Conservation (phyloP, 23 tunicate genomes). For the Oikopleura dioica region DNA sequence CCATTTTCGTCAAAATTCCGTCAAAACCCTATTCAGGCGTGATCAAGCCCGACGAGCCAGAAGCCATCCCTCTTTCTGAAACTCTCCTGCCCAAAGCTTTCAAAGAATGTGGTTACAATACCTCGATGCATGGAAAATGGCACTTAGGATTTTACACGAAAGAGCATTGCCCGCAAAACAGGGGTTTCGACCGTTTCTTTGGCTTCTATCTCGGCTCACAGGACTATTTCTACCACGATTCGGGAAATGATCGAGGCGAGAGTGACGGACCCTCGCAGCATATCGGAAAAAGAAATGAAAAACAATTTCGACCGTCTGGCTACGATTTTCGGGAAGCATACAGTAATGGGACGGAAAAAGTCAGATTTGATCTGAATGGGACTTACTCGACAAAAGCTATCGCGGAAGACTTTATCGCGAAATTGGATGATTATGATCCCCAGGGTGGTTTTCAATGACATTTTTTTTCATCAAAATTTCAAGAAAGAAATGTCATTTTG, state of each 20-base stretch:
- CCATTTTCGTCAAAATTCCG: no score
- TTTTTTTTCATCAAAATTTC: no score
- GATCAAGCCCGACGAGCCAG: not conserved
- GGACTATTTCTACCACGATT: not conserved
- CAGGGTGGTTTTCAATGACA: no score
- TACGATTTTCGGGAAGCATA: slow-evolving; percentile 1
- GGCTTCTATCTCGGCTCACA: not conserved
- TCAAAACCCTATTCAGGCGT: no score
- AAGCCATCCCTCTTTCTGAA: not conserved
- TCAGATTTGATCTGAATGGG: not conserved
- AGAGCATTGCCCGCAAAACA: slow-evolving; percentile 7
- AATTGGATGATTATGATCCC: no score
- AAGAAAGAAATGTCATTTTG: no score
- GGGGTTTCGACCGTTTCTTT: slow-evolving; percentile 1
- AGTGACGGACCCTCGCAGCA: no score
- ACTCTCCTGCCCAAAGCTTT: not conserved
- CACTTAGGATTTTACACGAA: not conserved
- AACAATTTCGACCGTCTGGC: no score
- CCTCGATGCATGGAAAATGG: slow-evolving; percentile 5
- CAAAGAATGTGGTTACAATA: slow-evolving; percentile 4
- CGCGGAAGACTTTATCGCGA: not conserved
- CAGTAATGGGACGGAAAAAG: not conserved
- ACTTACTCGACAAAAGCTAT: not conserved
- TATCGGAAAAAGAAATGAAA: no score
- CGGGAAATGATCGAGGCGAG: no score